Evolutionary conservation across 2,113 vertebrate genomes (phyloP), one percentile per base, ranked within the genome.

Genomic region (Myodes glareolus): DNA sequence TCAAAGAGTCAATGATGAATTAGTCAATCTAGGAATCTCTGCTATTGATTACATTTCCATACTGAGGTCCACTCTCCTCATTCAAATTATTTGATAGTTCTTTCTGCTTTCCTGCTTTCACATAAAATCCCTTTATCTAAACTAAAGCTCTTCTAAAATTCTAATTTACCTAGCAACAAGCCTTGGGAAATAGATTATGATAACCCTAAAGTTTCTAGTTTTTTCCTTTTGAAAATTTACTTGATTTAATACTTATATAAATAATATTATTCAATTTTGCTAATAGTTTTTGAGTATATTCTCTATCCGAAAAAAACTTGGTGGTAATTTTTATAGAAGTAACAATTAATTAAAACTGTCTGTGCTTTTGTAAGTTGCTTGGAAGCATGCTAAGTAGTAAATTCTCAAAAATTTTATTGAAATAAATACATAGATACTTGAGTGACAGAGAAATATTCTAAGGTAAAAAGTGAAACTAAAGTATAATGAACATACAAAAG

Each of bases 131-230:
- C 78, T 70, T 92, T 67, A 67, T 4, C 2, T 5, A 92, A 88
- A 87, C 58, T 80, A 31, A 96, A 96, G 21, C 7, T 95, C 72
- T 58, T n/a, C 21, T 91, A 72, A 97, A 91, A 63, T 75, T 55
- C 25, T 55, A 52, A 16, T 31, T 77, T 89, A 76, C 50, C 77
- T 86, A 23, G 7, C 73, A 31, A 36, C 19, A 93, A n/a, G 12
- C 68, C 95, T 25, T 80, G 2, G 88, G 4, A 4, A 77, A 81
- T 13, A 31, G 19, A 72, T 78, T 89, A 76, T 70, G 90, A 61
- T n/a, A 84, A n/a, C 39, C 36, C 7, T 77, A 65, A 42, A 58
- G 85, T 89, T 89, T 19, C 70, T 91, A 67, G 68, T 88, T 23
- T 97, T 94, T 87, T 1, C 50, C 6, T 1, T 47, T 17, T 65